Percentiles rank a stretch among this genome's conserved stretches.
Conservation (phyloP, 2,113 vertebrate genomes). For the Archilochus colubris region DNA sequence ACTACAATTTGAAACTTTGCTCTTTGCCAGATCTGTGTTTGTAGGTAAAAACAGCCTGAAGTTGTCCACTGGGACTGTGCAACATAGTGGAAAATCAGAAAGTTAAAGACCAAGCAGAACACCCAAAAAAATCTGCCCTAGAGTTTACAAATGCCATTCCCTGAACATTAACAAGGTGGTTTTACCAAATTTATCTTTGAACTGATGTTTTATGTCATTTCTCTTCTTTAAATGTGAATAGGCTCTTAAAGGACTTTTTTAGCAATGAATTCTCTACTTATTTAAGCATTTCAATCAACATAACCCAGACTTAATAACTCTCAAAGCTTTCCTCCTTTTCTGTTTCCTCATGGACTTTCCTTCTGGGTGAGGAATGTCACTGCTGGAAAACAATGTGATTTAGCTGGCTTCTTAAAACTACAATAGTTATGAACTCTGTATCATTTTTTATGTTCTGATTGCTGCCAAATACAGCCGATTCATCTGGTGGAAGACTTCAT, state of each 20-base stretch:
- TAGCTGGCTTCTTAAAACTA: slow-evolving; percentile 48
- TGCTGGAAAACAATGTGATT: slow-evolving; percentile 55
- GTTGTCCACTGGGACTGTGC: slow-evolving; percentile 38
- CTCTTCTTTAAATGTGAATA: slow-evolving; percentile 48
- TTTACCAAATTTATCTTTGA: slow-evolving; percentile 39
- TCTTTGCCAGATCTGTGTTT: slow-evolving; percentile 40
- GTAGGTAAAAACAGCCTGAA: slow-evolving; percentile 53
- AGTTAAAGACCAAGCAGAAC: slow-evolving; percentile 43
- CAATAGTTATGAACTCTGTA: slow-evolving; percentile 55
- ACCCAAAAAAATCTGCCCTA: neutral
- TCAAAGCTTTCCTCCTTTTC: slow-evolving; percentile 39
- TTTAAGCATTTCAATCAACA: slow-evolving; percentile 61
- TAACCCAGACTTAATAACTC: slow-evolving; percentile 54
- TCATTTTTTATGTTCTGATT: slow-evolving; percentile 60
- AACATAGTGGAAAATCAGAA: slow-evolving; percentile 57
- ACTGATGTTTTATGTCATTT: slow-evolving; percentile 42
- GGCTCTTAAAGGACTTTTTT: slow-evolving; percentile 45
- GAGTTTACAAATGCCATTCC: neutral
- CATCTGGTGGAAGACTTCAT: slow-evolving; percentile 46
- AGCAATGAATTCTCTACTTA: slow-evolving; percentile 27
- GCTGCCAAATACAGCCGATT: slow-evolving; percentile 62
- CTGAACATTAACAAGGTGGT: neutral
- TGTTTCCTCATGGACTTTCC: slow-evolving; percentile 32
- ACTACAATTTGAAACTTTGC: slow-evolving; percentile 29
- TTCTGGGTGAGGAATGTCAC: slow-evolving; percentile 45